A percentile compares a stretch with the other conserved stretches of the same genome.
Conservation (phyloP, 35 echinoderm and acorn worm genomes). For the Ophiothrix spiculata region DNA sequence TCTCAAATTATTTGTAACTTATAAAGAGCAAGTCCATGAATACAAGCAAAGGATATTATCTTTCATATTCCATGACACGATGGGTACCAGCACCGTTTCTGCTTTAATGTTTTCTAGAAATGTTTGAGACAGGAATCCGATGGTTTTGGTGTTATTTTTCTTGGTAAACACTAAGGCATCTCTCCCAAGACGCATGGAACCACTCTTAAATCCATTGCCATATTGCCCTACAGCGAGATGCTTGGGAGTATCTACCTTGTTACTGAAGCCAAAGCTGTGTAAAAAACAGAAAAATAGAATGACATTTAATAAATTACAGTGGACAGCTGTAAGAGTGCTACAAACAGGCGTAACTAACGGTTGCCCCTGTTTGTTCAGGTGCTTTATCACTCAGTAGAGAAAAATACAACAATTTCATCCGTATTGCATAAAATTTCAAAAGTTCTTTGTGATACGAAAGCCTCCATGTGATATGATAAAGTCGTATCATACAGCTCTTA, state of each 20-base stretch:
- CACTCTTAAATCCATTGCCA: slow-evolving; percentile 35
- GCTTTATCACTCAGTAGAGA: no score
- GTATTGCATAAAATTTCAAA: no score
- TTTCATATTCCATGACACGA: neutral
- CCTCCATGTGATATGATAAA: no score
- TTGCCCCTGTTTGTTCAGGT: no score
- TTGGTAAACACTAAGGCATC: slow-evolving; percentile 37
- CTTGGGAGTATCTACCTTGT: slow-evolving; percentile 19
- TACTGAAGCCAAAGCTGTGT: slow-evolving; percentile 34
- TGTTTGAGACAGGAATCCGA: slow-evolving; percentile 35
- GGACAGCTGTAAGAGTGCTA: no score
- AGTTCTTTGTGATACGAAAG: no score
- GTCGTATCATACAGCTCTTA: no score
- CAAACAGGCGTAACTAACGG: no score
- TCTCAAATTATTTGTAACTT: no score
- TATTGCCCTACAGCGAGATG: slow-evolving; percentile 17
- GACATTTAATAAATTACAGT: neutral
- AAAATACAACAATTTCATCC: no score
- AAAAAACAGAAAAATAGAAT: neutral
- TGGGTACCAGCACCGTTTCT: slow-evolving; percentile 21
- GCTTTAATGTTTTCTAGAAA: slow-evolving; percentile 28
- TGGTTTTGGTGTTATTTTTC: neutral
- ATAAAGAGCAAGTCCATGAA: no score
- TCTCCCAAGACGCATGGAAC: slow-evolving; percentile 40
- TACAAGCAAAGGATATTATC: neutral